phyloP scores from a whole-genome alignment of 2,888 invertebrate genomes.

The Tachina grossa region DNA sequence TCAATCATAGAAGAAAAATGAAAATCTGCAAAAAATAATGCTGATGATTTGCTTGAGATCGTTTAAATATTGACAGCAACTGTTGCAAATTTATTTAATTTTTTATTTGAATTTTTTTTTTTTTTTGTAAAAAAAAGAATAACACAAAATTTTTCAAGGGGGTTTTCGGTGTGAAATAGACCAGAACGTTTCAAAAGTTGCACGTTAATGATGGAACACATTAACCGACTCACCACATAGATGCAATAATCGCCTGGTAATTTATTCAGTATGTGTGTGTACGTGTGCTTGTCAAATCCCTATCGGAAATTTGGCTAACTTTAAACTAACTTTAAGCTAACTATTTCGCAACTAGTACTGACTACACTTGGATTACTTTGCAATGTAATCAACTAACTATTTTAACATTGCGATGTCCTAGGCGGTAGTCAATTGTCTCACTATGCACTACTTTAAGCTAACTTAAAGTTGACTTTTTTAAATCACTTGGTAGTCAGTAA shows the following conservation, averaged over 20 bases:
- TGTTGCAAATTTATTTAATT: constrained; percentile 65
- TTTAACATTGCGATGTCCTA: too few species aligned
- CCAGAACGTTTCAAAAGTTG: constrained; percentile 59
- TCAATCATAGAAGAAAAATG: not conserved
- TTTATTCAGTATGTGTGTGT: not conserved
- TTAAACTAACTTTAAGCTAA: too few species aligned
- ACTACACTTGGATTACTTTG: too few species aligned
- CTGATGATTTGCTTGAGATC: constrained; percentile 62
- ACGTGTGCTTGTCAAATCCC: constrained; percentile 1
- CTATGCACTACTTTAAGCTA: too few species aligned
- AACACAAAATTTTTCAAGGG: constrained; percentile 21
- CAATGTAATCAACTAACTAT: too few species aligned
- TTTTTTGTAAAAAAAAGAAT: not conserved
- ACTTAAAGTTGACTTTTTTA: too few species aligned
- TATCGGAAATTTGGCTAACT: too few species aligned
- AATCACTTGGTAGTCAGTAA: too few species aligned
- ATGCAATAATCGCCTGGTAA: too few species aligned
- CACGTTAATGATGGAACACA: constrained; percentile 49
- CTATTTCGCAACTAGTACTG: too few species aligned
- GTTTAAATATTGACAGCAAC: constrained; percentile 64
- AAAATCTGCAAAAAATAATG: not conserved
- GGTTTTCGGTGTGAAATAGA: constrained; percentile 48
- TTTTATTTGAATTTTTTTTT: constrained; percentile 12
- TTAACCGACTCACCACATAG: not conserved
- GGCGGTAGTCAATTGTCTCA: too few species aligned